Evolutionary conservation across 2,888 invertebrate species (phyloP).

Genomic region (Mamestra brassicae): DNA sequence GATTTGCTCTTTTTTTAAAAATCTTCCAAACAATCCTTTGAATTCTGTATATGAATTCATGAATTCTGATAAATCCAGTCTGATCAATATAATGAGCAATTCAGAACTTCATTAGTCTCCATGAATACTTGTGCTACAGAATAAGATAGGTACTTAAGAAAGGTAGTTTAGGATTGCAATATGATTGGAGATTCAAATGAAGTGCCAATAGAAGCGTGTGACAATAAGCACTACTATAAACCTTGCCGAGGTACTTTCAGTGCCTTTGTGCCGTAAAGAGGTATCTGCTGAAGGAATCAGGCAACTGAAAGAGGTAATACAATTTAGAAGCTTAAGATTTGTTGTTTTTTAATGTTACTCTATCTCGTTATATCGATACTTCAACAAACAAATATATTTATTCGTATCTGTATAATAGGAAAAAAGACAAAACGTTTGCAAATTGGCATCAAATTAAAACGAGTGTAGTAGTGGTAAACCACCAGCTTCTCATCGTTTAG

Average conservation of each 20-base stretch:
- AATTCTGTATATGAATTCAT: neutral
- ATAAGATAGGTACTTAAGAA: neutral
- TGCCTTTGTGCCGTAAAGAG: slow-evolving; percentile 19
- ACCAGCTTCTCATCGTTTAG: too few relatives aligned
- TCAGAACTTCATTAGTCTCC: neutral
- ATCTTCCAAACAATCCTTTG: too few relatives aligned
- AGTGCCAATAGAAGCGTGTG: slow-evolving; percentile 18
- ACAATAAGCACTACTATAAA: slow-evolving; percentile 32
- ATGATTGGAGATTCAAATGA: slow-evolving; percentile 20
- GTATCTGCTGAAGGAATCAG: neutral
- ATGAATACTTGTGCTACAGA: neutral
- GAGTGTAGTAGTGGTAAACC: too few relatives aligned
- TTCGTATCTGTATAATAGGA: too few relatives aligned
- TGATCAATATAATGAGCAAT: neutral
- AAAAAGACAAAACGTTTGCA: too few relatives aligned
- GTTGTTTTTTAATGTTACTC: too few relatives aligned
- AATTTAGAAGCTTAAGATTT: too few relatives aligned
- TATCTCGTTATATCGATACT: too few relatives aligned
- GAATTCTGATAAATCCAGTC: neutral
- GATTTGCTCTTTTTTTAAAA: too few relatives aligned
- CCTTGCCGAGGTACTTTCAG: neutral
- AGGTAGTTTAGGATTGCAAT: slow-evolving; percentile 7
- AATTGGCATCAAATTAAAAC: too few relatives aligned
- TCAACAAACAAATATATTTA: too few relatives aligned
- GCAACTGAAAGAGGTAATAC: neutral